Conservation (phyloP, 2,113 vertebrate species). For the Pelusios castaneus region DNA sequence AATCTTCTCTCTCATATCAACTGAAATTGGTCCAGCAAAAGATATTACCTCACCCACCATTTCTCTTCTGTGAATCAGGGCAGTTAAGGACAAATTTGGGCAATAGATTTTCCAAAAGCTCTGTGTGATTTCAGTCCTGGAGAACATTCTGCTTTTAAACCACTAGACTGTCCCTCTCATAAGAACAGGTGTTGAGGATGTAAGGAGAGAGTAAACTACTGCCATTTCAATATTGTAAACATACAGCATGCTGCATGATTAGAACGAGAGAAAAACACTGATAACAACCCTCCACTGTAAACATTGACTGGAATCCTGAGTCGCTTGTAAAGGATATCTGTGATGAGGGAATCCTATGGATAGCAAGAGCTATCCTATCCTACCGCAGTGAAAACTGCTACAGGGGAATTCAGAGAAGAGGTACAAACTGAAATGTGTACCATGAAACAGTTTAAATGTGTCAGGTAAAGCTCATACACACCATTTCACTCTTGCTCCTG, state of each 20-base stretch:
- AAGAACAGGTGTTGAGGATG: not conserved
- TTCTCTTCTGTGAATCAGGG: not conserved
- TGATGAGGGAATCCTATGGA: not conserved
- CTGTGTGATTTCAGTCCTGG: not conserved
- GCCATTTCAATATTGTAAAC: not conserved
- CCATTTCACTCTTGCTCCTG: not conserved
- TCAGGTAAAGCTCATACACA: not conserved
- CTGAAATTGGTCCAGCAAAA: not conserved
- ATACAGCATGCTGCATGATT: not conserved
- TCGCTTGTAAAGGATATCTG: not conserved
- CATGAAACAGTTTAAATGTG: not conserved
- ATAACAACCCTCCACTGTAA: not conserved
- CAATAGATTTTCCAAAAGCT: not conserved
- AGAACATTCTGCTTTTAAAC: not conserved
- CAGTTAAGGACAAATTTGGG: not conserved
- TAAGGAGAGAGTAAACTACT: not conserved
- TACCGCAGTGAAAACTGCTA: not conserved
- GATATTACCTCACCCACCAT: not conserved
- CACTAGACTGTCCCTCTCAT: not conserved
- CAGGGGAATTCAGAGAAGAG: not conserved
- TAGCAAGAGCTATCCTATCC: not conserved
- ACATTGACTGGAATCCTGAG: not conserved
- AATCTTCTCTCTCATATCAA: not conserved
- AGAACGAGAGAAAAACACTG: not conserved
- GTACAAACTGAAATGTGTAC: not conserved